These are phyloP conservation scores for Holothuria glaberrima DNA, from an alignment of 35 echinoderm and acorn worm species.

Conservation along the genomic window DNA sequence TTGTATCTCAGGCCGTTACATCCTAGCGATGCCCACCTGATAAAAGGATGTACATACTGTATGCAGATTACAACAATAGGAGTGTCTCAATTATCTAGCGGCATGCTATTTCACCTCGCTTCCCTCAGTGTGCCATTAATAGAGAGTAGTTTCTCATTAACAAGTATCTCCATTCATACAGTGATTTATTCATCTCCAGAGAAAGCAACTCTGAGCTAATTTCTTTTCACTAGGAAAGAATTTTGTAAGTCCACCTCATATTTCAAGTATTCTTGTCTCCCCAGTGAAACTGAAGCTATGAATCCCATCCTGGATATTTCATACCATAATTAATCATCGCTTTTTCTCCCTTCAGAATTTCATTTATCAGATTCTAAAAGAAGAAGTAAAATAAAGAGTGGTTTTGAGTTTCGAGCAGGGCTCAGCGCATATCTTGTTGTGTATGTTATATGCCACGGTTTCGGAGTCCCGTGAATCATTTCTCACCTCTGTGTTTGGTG, in stretches of 20 bases:
- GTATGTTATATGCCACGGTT: background rate
- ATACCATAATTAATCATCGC: conserved; percentile 51
- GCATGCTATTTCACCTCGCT: too few relatives aligned
- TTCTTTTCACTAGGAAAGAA: conserved; percentile 25
- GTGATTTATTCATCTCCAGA: conserved; percentile 47
- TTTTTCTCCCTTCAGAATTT: conserved; percentile 28
- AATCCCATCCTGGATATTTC: conserved; percentile 38
- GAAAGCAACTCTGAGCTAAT: conserved; percentile 42
- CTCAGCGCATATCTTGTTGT: conserved; percentile 15
- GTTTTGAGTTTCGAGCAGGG: conserved; percentile 27
- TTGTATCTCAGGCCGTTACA: too few relatives aligned
- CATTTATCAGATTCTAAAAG: conserved; percentile 31
- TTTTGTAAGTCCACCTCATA: conserved; percentile 36
- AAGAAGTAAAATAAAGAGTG: background rate
- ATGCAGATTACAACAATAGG: too few relatives aligned
- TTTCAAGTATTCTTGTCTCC: conserved; percentile 38
- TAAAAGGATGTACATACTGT: too few relatives aligned
- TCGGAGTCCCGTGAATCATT: conserved; percentile 24
- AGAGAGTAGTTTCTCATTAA: conserved; percentile 31
- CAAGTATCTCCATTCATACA: conserved; percentile 29
- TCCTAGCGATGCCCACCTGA: too few relatives aligned
- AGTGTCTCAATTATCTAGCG: too few relatives aligned
- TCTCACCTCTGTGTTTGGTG: background rate
- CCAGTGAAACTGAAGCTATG: conserved; percentile 11
- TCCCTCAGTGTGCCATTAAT: conserved; percentile 17